phyloP scores from a whole-genome alignment of 1,140 invertebrate species.

The Meloidogyne chitwoodi region DNA sequence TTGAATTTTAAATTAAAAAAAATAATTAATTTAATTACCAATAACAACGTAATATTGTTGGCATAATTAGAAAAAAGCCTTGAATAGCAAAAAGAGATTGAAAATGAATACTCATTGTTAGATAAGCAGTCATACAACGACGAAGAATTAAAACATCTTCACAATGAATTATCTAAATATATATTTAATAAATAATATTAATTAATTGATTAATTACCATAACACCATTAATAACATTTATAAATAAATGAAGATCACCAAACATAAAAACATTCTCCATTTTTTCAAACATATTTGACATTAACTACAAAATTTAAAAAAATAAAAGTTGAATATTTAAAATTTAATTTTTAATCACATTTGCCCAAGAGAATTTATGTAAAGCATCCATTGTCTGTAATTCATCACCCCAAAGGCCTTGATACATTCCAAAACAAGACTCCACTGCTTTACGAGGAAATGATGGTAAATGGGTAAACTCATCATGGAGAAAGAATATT shows the following conservation, averaged over 20 bases:
- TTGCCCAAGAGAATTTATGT: slow-evolving; percentile 97
- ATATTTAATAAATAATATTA: no score
- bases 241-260: slow-evolving; percentile 89
- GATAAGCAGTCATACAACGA: slow-evolving; percentile 90
- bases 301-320: slow-evolving; percentile 67
- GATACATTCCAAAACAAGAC: slow-evolving; percentile 86
- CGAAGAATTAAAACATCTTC: slow-evolving; percentile 62
- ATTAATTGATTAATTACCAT: no score
- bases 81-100: slow-evolving; percentile 98
- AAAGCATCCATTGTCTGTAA: slow-evolving; percentile 82
- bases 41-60: slow-evolving; percentile 89
- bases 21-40: slow-evolving; percentile 54
- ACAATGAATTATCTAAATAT: slow-evolving; percentile 68
- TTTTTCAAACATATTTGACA: slow-evolving; percentile 62
- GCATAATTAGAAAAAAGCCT: slow-evolving; percentile 92
- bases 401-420: slow-evolving; percentile 85
- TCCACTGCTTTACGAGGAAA: slow-evolving; percentile 96
- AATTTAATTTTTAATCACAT: slow-evolving; percentile 54
- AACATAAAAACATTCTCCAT: slow-evolving; percentile 90
- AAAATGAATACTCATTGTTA: slow-evolving; percentile 94
- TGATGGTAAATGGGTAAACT: slow-evolving; percentile 93
- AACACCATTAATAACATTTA: slow-evolving; percentile 94
- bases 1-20: no score
- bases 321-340: background rate
- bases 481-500: slow-evolving; percentile 97